Percentiles rank a stretch among this genome's conserved stretches.
These are phyloP conservation scores for Malacoraja senta DNA, from an alignment of 2,797 vertebrate genomes.

Conservation along the genomic window DNA sequence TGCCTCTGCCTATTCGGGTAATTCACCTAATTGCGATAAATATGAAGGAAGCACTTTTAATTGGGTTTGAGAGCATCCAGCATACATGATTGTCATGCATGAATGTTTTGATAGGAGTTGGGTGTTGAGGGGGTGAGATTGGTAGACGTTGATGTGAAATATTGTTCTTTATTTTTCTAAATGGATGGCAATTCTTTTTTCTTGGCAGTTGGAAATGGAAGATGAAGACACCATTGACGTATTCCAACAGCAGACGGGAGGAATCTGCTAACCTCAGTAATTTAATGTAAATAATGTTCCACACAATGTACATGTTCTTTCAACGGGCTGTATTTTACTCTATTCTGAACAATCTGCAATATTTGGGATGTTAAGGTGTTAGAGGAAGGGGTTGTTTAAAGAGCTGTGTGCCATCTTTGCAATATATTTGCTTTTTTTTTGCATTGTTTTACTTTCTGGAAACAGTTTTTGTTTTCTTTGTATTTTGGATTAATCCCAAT, in stretches of 20 bases:
- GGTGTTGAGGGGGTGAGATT: neutral
- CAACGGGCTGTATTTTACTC: conserved; percentile 34
- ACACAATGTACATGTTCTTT: conserved; percentile 20
- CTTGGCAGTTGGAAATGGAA: conserved; percentile 40
- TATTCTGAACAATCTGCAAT: conserved; percentile 34
- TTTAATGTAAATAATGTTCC: conserved; percentile 39
- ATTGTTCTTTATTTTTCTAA: neutral
- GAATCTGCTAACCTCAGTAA: conserved; percentile 38
- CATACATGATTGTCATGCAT: neutral
- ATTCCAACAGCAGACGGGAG: conserved; percentile 41
- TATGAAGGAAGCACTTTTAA: neutral
- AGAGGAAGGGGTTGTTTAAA: neutral
- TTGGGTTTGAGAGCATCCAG: neutral
- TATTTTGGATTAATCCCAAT: conserved; percentile 38
- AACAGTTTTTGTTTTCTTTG: conserved; percentile 31
- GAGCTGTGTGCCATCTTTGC: conserved; percentile 14
- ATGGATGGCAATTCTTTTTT: neutral
- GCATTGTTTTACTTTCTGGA: conserved; percentile 38
- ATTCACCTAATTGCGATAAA: neutral
- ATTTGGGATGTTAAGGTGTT: conserved; percentile 28
- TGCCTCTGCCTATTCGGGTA: neutral
- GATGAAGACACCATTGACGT: conserved; percentile 41
- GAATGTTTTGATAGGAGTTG: neutral
- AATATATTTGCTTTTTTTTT: conserved; percentile 35
- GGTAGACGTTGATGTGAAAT: neutral